Conservation (phyloP, 2,888 invertebrate species). For the Muscina levida region DNA sequence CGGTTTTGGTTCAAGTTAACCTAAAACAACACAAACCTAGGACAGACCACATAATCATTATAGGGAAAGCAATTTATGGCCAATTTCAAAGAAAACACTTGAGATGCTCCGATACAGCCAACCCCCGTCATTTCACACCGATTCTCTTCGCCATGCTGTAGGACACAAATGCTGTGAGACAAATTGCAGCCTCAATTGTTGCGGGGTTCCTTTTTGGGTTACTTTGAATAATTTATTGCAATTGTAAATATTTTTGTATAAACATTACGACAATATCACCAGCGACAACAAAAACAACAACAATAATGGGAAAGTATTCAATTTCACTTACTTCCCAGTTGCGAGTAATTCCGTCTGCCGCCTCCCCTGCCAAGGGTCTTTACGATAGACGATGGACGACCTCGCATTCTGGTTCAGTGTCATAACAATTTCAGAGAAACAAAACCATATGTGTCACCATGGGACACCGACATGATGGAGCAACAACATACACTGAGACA, state of each 20-base stretch:
- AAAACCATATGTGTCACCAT: constrained; percentile 52
- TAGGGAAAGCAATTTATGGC: background rate
- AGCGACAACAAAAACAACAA: constrained; percentile 29
- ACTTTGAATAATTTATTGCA: constrained; percentile 53
- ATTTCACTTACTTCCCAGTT: constrained; percentile 12
- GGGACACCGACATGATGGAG: constrained; percentile 31
- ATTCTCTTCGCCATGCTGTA: background rate
- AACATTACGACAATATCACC: constrained; percentile 37
- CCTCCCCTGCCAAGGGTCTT: no score
- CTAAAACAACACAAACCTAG: background rate
- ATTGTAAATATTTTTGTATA: constrained; percentile 51
- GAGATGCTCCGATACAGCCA: no score
- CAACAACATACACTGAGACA: background rate
- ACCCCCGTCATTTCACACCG: background rate
- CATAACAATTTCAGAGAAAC: constrained; percentile 38
- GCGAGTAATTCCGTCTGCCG: no score
- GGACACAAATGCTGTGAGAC: constrained; percentile 26
- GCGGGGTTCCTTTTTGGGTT: constrained; percentile 13
- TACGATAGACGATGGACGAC: background rate
- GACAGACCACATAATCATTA: no score
- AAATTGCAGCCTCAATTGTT: constrained; percentile 55
- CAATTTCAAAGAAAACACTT: constrained; percentile 5
- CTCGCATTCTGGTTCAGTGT: constrained; percentile 8
- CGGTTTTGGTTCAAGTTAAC: constrained; percentile 10
- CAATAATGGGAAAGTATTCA: constrained; percentile 23